Percentiles rank a stretch among this genome's conserved stretches.
phyloP scores from a whole-genome alignment of 1,140 invertebrate species.

The Diabrotica undecimpunctata region DNA sequence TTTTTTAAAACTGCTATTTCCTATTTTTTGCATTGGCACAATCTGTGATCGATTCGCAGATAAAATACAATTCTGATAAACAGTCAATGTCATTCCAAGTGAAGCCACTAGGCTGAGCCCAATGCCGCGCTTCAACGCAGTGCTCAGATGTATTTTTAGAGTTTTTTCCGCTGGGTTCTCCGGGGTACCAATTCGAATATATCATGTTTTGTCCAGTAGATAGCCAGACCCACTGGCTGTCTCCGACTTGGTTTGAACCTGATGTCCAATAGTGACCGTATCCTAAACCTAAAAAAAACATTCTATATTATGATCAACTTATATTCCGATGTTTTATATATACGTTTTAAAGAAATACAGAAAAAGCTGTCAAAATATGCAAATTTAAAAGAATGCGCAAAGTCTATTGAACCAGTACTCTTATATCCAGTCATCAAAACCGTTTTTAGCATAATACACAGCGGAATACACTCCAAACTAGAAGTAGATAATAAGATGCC shows the following conservation, averaged over 20 bases:
- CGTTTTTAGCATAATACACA: no score
- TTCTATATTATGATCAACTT: no score
- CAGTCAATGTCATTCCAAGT: constrained; percentile 9
- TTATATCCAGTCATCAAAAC: no score
- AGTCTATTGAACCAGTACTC: no score
- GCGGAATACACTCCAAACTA: no score
- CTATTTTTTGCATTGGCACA: no score
- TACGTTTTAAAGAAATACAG: no score
- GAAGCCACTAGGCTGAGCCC: background rate
- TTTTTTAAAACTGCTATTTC: no score
- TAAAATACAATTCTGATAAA: constrained; percentile 2
- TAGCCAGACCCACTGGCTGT: constrained; percentile 9
- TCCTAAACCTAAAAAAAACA: constrained; percentile 7
- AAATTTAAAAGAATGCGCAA: no score
- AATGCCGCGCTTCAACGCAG: constrained; percentile 5
- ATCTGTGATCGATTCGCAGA: constrained; percentile 6
- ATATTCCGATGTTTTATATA: no score
- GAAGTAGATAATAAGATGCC: no score
- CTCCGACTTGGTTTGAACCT: background rate
- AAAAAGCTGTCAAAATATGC: no score
- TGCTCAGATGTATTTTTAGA: background rate
- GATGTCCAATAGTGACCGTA: constrained; percentile 11
- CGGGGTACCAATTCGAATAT: constrained; percentile 8
- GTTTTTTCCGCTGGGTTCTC: background rate
- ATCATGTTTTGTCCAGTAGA: background rate